These are phyloP conservation scores for Listronotus bonariensis DNA, from an alignment of 1,140 invertebrate genomes.

Conservation along the genomic window DNA sequence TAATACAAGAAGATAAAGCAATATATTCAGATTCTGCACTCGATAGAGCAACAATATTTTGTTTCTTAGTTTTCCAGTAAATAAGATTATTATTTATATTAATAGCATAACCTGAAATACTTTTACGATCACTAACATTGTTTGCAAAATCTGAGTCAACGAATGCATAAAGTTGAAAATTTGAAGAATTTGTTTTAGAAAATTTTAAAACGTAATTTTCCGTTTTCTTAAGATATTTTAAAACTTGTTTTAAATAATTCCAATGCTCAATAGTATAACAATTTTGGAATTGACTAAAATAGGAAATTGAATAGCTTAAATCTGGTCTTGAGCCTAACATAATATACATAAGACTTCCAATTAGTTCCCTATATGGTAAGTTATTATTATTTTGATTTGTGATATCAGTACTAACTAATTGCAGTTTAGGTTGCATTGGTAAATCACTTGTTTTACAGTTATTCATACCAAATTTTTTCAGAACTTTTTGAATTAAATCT, in stretches of 20 bases:
- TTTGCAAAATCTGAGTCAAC: conserved; percentile 36
- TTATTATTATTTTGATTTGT: background rate
- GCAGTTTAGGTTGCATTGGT: conserved; percentile 43
- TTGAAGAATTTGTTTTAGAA: conserved; percentile 24
- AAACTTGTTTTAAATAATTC: conserved; percentile 50
- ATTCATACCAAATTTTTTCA: conserved; percentile 42
- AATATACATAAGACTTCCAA: conserved; percentile 54
- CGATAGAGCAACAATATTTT: conserved; percentile 47
- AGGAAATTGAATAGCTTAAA: conserved; percentile 52
- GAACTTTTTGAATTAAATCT: conserved; percentile 17
- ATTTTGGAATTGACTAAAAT: conserved; percentile 51
- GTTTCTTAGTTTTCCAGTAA: conserved; percentile 34
- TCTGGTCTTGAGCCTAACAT: conserved; percentile 54
- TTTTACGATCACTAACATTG: conserved; percentile 22
- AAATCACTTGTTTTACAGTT: conserved; percentile 39
- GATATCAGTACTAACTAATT: conserved; percentile 12
- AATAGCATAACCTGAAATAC: conserved; percentile 24
- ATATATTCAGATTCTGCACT: conserved; percentile 57
- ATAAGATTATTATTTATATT: conserved; percentile 33
- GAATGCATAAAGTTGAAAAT: conserved; percentile 12
- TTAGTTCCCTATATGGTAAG: conserved; percentile 49
- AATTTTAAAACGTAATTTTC: conserved; percentile 30
- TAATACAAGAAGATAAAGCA: conserved; percentile 46
- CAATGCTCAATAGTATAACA: conserved; percentile 48
- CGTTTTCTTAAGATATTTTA: conserved; percentile 53